Evolutionary conservation across 64 coral and sea anemone species (phyloP).

Genomic region (Montipora sp.): DNA sequence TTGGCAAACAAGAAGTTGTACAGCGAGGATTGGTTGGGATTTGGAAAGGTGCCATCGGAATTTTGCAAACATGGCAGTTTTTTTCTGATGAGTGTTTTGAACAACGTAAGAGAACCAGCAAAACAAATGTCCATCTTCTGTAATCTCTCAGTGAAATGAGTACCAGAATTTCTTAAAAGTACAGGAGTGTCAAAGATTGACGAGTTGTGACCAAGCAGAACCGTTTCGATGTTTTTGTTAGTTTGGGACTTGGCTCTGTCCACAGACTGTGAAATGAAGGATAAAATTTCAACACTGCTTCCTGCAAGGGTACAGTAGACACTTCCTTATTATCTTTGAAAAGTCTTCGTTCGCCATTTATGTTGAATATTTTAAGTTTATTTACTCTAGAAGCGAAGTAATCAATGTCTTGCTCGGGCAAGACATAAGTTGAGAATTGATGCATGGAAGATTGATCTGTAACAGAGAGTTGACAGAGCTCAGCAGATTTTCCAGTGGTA

Average conservation of each 20-base stretch:
- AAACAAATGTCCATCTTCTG: background rate
- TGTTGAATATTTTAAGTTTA: background rate
- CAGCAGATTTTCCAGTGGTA: constrained; percentile 53
- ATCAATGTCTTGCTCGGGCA: background rate
- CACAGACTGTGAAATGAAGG: background rate
- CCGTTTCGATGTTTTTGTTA: no score
- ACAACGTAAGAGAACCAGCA: background rate
- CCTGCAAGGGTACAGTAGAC: background rate
- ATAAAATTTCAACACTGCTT: background rate
- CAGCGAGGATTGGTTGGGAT: no score
- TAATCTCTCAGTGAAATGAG: constrained; percentile 7
- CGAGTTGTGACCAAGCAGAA: no score
- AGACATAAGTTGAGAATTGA: background rate
- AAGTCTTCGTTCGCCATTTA: constrained; percentile 20
- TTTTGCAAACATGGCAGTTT: background rate
- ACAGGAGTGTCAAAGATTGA: no score
- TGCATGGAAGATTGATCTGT: constrained; percentile 1
- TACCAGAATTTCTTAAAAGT: constrained; percentile 38
- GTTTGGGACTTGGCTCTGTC: no score
- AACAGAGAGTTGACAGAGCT: constrained; percentile 46
- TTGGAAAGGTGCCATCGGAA: no score
- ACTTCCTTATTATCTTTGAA: background rate
- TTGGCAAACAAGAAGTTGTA: no score
- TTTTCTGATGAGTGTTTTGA: constrained; percentile 20
- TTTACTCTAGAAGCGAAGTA: constrained; percentile 15